Evolutionary conservation across 2,797 vertebrate species (phyloP), one percentile per base, ranked within the genome.

Genomic region (Scolopax bukidnonensis): DNA sequence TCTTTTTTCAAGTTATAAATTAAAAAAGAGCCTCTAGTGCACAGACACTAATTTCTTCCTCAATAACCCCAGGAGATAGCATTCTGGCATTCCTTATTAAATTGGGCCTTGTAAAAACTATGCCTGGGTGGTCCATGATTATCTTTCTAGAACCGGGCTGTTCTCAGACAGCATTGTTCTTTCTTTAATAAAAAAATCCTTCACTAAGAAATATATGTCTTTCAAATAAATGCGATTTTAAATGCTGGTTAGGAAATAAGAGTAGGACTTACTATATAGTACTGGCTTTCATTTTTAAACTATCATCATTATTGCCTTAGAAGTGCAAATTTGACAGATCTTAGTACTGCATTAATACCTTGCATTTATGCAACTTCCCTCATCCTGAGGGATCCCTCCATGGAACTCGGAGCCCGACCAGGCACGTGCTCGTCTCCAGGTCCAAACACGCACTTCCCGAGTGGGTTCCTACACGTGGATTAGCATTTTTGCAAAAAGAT

Each of bases 41-140:
- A 86, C n/a, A 83, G 47, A 67, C 15, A 95, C 51, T 85, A 38
- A 88, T 94, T 96, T 96, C 71, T 82, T 92, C 82, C 75, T 70
- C 43, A 65, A 56, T 87, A 96, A 95, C 59, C 43, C 78, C 36
- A 57, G 70, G 83, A 94, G 83, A 76, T 79, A 61, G 84, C 40
- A 84, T 77, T 83, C 69, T 92, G 87, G 51, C 53, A 88, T 69
- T 95, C 77, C 92, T 96, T 83, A 91, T 51, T 90, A 95, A 94
- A 95, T 11, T 50, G 27, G 60, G 40, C 57, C 86, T 83, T 95
- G 70, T 92, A 91, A 96, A 97, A 97, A 64, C 54, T 82, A 16
- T 77, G 32, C 47, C 69, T 96, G 93, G 90, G 87, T 97, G 91
- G 95, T 85, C 95, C 84, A 23, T 45, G 73, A 91, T 93, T 89